These are phyloP conservation scores for Eurytoma adleriae DNA, from an alignment of 2,888 invertebrate genomes.

Conservation along the genomic window DNA sequence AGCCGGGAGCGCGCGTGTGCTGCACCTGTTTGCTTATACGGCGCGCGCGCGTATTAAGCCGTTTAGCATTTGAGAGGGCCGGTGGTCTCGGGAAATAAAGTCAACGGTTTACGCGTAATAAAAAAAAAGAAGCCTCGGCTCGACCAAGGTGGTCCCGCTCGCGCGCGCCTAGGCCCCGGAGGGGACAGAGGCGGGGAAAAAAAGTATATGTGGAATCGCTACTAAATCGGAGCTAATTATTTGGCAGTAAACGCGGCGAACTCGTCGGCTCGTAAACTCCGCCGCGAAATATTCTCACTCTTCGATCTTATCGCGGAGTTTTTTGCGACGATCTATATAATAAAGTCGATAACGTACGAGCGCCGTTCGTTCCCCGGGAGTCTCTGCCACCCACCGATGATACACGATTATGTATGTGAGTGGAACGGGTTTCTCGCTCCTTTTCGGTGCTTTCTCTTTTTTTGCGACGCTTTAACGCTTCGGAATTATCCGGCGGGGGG, in stretches of 20 bases:
- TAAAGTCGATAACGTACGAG: conserved; percentile 67
- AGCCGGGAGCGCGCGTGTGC: conserved; percentile 37
- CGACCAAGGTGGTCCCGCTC: conserved; percentile 56
- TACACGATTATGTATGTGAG: conserved; percentile 30
- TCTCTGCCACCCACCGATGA: conserved; percentile 51
- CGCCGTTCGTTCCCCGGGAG: conserved; percentile 2
- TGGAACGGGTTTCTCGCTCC: conserved; percentile 44
- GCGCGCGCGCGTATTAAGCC: conserved; percentile 54
- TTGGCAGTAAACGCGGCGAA: conserved; percentile 66
- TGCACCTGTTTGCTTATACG: conserved; percentile 59
- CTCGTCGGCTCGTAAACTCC: conserved; percentile 67
- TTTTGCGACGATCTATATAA: conserved; percentile 63
- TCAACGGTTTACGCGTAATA: conserved; percentile 72
- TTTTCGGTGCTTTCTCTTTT: conserved; percentile 10
- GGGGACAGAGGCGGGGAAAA: not conserved
- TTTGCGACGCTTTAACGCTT: conserved; percentile 18
- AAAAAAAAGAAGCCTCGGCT: conserved; percentile 61
- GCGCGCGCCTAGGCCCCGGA: not conserved
- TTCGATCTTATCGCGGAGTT: conserved; percentile 53
- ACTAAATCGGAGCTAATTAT: conserved; percentile 75
- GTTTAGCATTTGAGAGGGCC: conserved; percentile 51
- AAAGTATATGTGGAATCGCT: conserved; percentile 64
- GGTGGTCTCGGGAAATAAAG: conserved; percentile 66
- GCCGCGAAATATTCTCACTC: conserved; percentile 66
- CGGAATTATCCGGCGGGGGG: not conserved